Conservation (phyloP, 2,797 vertebrate genomes). For the Loriculus beryllinus region DNA sequence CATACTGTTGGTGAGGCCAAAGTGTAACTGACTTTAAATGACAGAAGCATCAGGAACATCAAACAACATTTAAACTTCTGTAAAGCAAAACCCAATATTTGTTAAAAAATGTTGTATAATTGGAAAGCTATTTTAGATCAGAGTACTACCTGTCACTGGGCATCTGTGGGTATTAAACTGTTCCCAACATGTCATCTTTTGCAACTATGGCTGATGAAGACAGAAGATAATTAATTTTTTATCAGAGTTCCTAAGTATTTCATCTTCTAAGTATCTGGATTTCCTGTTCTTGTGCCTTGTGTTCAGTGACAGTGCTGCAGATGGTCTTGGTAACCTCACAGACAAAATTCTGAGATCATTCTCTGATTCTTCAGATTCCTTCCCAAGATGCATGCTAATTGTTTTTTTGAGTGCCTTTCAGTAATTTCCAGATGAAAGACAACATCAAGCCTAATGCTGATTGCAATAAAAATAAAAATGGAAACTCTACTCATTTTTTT, state of each 20-base stretch:
- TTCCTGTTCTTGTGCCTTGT: constrained; percentile 36
- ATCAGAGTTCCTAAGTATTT: constrained; percentile 10
- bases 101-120: background rate
- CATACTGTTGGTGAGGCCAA: background rate
- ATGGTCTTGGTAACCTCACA: constrained; percentile 46
- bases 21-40: background rate
- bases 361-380: background rate
- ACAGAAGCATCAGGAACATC: background rate
- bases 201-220: constrained; percentile 16
- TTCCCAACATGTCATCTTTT: constrained; percentile 31
- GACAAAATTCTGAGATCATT: constrained; percentile 9
- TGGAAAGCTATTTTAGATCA: background rate
- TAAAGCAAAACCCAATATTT: background rate
- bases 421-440: background rate
- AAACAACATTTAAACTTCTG: background rate
- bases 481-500: background rate
- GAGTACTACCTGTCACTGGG: constrained; percentile 33
- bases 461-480: background rate
- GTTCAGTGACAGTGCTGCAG: constrained; percentile 43
- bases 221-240: constrained; percentile 39
- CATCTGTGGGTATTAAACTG: constrained; percentile 41
- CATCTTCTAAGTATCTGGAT: constrained; percentile 13
- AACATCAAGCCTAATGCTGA: background rate
- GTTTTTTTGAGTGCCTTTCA: background rate
- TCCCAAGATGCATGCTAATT: background rate